Base-by-base conservation (phyloP, 1,140 invertebrate genomes). In the Magallana gigas region DNA sequence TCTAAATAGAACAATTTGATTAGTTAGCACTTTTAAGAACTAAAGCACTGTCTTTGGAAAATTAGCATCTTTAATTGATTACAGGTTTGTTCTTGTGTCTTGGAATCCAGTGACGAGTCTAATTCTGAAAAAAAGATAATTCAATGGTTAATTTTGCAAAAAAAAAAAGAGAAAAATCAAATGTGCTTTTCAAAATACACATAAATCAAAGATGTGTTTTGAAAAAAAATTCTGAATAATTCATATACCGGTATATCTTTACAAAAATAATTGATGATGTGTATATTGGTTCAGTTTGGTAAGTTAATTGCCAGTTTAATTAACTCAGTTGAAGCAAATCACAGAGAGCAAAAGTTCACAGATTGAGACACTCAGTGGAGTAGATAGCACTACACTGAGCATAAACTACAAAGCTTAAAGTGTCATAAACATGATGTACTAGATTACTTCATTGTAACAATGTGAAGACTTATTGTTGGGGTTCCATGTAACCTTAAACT, bases 31-130 rank as follows among this genome's bases (percentile, higher is more conserved):
- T 71, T 71, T 18, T 11, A 23, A 23, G 18, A 23, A 71, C 29
- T 23, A 18, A 29, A 23, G 11, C 16, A 23, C 29, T 9, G 18
- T 71, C 29, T 76, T 8, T 9, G 23, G 23, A 76, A 8, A 64
- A 18, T 64, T 64, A 18, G 36, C 36, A 5, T 64, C 60, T 64
- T n/a, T 16, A 7, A n/a, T 29, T 76, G 68, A 29, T 76, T 76
- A 76, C 12, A 76, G 23, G 36, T 76, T 76, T 8, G 68, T 76
- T 76, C 68, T 76, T 23, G 23, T 29, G 23, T 76, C 68, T 76
- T 76, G 68, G 12, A 76, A 29, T 12, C 68, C 23, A 29, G 68
- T 76, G 68, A 76, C 68, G 14, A 76, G 68, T 76, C 68, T 76
- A 76, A 76, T 76, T 76, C 68, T 76, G 68, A 76, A 76, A 64